Evolutionary conservation across 1,140 invertebrate genomes (phyloP), one percentile per base, ranked within the genome.

Genomic region (Calephelis virginiensis): DNA sequence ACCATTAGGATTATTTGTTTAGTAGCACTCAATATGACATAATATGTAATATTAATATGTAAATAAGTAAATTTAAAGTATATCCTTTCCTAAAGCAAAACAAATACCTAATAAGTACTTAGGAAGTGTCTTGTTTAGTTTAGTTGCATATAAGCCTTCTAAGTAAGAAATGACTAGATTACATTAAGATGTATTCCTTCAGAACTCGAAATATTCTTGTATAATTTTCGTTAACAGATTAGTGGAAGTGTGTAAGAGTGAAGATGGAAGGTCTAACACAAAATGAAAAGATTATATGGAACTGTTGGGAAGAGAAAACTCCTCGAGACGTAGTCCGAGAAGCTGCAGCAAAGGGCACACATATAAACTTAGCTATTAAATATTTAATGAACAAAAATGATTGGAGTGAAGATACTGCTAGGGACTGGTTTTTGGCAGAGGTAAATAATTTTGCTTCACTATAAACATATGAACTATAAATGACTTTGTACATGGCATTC

Each of bases 271-370:
- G 89, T 61, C 69, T 94, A 78, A 92, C 83, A 67, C 85, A 91
- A 81, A 87, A 93, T 87, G 91, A 93, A 78, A 86, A 91, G 83
- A 89, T 84, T 61, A 86, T 94, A 73, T 94, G 93, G 93, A 92
- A 92, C 49, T 93, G 92, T 63, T 94, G 93, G 93, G 89, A 92
- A 64, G 89, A 82, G 46, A 91, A 93, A 50, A 90, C 92, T 43
- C 88, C 92, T 28, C 83, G 93, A 75, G 94, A 95, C 81, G 91
- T 95, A 46, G 93, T 93, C 0, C 86, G 94, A 70, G 94, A 95
- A 80, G 93, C 94, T 48, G 94, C 93, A 63, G 92, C 93, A 0
- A 95, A 95, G 82, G 94, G 94, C 12, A 92, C 91, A 50, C 93
- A 94, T 73, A 91, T 94, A 60, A 81, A 91, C 43, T 76, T 94